These are phyloP conservation scores for Nephrotoma flavescens DNA, from an alignment of 2,888 invertebrate genomes.

Conservation along the genomic window DNA sequence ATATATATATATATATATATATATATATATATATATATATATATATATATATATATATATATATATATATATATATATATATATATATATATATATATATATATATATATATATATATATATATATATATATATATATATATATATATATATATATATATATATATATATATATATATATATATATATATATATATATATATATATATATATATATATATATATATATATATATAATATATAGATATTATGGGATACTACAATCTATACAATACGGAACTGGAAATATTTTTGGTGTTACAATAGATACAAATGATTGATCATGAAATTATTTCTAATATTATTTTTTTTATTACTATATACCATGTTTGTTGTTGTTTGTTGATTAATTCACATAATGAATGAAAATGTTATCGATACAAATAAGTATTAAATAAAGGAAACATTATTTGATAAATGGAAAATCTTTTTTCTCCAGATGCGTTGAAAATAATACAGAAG, in stretches of 20 bases:
- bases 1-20: not conserved
- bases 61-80: not conserved
- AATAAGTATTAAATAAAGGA: not conserved
- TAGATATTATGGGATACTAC: not conserved
- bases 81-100: not conserved
- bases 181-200: not conserved
- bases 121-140: not conserved
- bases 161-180: not conserved
- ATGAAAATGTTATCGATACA: not conserved
- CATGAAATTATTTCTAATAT: not conserved
- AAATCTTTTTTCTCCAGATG: not conserved
- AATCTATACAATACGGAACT: not conserved
- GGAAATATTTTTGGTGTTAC: not conserved
- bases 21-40: too few relatives aligned
- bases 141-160: too few relatives aligned
- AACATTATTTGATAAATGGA: not conserved
- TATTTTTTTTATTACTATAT: not conserved
- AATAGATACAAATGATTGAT: not conserved
- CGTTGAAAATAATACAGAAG: not conserved
- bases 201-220: not conserved
- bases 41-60: not conserved
- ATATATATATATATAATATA: not conserved
- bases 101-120: too few relatives aligned
- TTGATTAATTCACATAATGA: not conserved
- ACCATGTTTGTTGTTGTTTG: not conserved